Base-by-base conservation (phyloP, 2,113 vertebrate genomes). In the Condylura cristata region DNA sequence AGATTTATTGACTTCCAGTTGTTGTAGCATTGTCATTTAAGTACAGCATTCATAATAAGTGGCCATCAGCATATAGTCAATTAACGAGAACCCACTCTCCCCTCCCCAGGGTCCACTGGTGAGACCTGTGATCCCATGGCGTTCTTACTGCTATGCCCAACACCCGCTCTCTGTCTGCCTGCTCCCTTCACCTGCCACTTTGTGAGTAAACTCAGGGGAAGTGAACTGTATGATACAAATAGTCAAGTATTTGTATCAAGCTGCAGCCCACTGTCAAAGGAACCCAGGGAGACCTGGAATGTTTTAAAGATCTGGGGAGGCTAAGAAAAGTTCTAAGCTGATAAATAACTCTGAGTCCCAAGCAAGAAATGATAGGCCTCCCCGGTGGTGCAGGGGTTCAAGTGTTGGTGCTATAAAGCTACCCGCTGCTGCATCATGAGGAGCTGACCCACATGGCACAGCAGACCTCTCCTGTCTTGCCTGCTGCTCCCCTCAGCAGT, bases 131-230 rank as follows among this genome's bases (percentile, higher is more conserved):
- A 34, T n/a, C 46, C 7, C n/a, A 32, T 1, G 6, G 56, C 20
- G 56, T 56, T 72, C 22, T 30, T 71, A n/a, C 14, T 18, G 24
- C 46, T 92, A 46, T 39, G 37, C 6, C 6, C n/a, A 32, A 65
- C 46, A 85, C 16, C 30, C 56, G 72, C 70, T 83, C 41, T 48
- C 17, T 87, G 41, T 58, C 2, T 61, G 32, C n/a, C 70, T 11
- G 82, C 66, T 89, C 48, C 61, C 37, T 83, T 84, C 51, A 48
- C n/a, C 66, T 24, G 46, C 2, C 12, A 6, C 24, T 90, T 72
- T 92, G 66, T 85, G 65, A 53, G 48, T 56, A 78, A 92, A 88
- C 83, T 86, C 51, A 85, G 11, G 68, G 41, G 22, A 93, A 66
- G 53, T 51, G 18, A 93, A 76, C 46, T 51, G 28, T 85, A 30